phyloP scores from a whole-genome alignment of 2,797 vertebrate species.

The Pangasius sanitwongsei region DNA sequence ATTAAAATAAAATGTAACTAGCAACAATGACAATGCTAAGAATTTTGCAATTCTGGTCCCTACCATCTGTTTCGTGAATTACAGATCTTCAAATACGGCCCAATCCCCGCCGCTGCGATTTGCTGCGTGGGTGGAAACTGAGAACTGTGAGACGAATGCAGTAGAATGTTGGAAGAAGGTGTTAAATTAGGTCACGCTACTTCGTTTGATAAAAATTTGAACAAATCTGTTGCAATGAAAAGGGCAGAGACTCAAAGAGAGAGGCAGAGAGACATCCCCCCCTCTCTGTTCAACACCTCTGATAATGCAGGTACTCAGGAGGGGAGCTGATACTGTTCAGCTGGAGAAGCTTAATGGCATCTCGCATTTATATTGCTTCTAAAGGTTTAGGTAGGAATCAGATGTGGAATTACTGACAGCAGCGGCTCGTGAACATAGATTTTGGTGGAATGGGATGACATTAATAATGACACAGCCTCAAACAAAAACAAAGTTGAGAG shows the following conservation, averaged over 20 bases:
- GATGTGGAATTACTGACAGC: background rate
- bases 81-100: background rate
- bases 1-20: background rate
- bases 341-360: background rate
- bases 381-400: background rate
- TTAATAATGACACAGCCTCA: background rate
- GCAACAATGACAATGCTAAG: background rate
- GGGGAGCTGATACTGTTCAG: background rate
- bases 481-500: background rate
- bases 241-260: background rate
- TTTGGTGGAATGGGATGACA: background rate
- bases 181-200: background rate
- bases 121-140: slow-evolving; percentile 8
- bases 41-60: slow-evolving; percentile 2
- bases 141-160: background rate
- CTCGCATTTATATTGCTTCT: background rate
- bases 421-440: background rate
- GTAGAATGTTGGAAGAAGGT: background rate
- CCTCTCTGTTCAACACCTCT: background rate
- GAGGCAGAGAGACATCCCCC: background rate
- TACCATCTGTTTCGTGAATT: slow-evolving; percentile 19
- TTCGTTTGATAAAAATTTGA: background rate
- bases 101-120: background rate
- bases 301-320: background rate
- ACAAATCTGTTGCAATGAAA: background rate